Evolutionary conservation across 2,797 vertebrate species (phyloP).

Genomic region (Chaunax sp.): DNA sequence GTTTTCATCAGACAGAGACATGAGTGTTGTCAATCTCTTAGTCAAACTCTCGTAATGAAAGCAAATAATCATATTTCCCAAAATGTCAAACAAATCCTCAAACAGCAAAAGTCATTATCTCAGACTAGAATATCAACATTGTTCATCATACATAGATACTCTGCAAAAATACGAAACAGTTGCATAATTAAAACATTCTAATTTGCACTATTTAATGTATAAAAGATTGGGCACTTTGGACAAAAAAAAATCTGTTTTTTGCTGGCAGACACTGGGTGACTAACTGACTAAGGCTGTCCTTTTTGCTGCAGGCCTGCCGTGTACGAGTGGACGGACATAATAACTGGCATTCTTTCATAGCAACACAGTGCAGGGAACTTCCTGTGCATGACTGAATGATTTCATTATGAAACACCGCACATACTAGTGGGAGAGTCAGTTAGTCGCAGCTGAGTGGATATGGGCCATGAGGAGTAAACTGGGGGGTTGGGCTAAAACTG

Average conservation of each 20-base stretch:
- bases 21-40: neutral
- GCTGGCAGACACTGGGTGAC: slow-evolving; percentile 49
- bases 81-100: neutral
- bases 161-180: neutral
- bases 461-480: slow-evolving; percentile 64
- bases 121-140: neutral
- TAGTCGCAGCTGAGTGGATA: slow-evolving; percentile 78
- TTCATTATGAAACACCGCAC: slow-evolving; percentile 79
- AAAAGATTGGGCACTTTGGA: neutral
- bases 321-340: slow-evolving; percentile 59
- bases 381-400: slow-evolving; percentile 79
- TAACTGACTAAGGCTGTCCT: slow-evolving; percentile 26
- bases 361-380: slow-evolving; percentile 66
- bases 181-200: neutral
- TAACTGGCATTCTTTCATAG: slow-evolving; percentile 75
- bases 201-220: slow-evolving; percentile 2
- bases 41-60: neutral
- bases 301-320: slow-evolving; percentile 40
- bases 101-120: neutral
- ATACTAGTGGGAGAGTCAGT: slow-evolving; percentile 76
- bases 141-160: too few species aligned
- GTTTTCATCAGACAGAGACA: neutral
- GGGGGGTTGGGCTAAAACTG: slow-evolving; percentile 51
- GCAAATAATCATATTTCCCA: neutral
- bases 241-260: slow-evolving; percentile 14